Percentiles rank a stretch among this genome's conserved stretches.
These are phyloP conservation scores for Heteromormyrus szaboi DNA, from an alignment of 2,797 vertebrate genomes.

Conservation along the genomic window DNA sequence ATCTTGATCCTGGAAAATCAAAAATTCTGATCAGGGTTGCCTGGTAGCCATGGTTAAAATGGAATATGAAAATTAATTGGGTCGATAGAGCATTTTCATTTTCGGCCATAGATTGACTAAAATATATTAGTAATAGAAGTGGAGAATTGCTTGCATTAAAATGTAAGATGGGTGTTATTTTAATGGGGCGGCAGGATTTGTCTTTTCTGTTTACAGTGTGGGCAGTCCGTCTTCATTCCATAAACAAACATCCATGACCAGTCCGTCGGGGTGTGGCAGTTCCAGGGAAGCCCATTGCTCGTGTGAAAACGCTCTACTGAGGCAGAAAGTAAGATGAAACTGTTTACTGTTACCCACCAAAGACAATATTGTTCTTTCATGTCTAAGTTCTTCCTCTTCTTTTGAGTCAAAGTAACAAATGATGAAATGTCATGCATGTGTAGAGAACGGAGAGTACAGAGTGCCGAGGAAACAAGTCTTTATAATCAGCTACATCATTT, in stretches of 20 bases:
- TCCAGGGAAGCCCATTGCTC: neutral
- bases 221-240: neutral
- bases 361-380: constrained; percentile 9
- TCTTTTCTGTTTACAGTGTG: neutral
- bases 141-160: neutral
- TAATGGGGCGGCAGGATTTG: neutral
- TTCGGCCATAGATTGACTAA: neutral
- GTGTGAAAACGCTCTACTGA: neutral
- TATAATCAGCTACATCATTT: neutral
- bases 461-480: neutral
- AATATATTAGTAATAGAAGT: neutral
- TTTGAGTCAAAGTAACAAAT: neutral
- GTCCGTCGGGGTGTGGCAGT: neutral
- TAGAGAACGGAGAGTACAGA: neutral
- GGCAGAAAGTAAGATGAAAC: neutral
- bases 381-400: neutral
- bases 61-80: neutral
- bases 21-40: neutral
- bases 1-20: neutral
- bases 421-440: neutral
- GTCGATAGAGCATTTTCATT: neutral
- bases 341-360: constrained; percentile 1
- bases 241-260: neutral
- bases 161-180: neutral
- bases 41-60: neutral